Percentiles rank a stretch among this genome's conserved stretches.
Conservation (phyloP, 2,113 vertebrate species). For the Machaerirhynchus nigripectus region DNA sequence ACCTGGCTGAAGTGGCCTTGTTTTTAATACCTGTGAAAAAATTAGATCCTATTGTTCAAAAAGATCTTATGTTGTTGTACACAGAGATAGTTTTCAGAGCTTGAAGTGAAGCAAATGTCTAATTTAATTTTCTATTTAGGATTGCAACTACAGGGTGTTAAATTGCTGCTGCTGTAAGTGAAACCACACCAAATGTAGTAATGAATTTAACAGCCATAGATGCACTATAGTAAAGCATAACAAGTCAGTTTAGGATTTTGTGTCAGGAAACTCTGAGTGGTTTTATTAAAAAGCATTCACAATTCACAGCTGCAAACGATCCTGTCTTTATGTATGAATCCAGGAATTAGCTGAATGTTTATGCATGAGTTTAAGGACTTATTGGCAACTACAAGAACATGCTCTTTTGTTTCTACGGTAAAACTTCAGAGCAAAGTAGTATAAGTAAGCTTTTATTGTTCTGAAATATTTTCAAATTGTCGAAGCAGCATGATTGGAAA, state of each 20-base stretch:
- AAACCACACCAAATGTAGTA: slow-evolving; percentile 5
- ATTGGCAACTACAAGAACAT: neutral
- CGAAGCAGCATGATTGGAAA: neutral
- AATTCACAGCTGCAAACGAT: neutral
- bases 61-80: neutral
- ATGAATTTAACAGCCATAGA: slow-evolving; percentile 36
- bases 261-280: neutral
- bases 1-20: neutral
- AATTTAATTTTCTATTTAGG: slow-evolving; percentile 54
- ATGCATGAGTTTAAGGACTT: neutral
- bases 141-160: slow-evolving; percentile 32
- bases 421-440: neutral
- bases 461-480: neutral
- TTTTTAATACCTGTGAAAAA: neutral
- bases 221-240: neutral
- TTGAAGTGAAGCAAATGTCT: slow-evolving; percentile 19
- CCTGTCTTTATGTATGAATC: neutral
- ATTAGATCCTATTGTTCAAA: neutral
- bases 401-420: neutral
- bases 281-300: neutral
- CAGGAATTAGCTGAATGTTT: neutral
- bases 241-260: neutral
- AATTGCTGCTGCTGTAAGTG: slow-evolving; percentile 34
- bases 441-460: neutral
- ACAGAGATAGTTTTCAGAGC: neutral